Evolutionary conservation across 2,888 invertebrate species (phyloP).

Genomic region (Brachypalpus laphriformis): DNA sequence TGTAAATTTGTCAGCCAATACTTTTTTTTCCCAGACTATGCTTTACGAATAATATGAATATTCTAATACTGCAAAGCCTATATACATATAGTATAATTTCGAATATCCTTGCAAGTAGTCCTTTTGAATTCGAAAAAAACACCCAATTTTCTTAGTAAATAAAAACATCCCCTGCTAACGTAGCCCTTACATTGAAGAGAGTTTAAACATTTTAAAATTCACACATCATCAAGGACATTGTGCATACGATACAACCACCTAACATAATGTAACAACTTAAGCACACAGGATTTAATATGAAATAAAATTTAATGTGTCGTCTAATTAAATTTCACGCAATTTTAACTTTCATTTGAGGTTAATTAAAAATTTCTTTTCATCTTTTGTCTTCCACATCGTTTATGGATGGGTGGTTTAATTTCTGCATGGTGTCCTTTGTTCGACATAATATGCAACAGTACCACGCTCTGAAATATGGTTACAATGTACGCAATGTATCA

Average conservation of each 20-base stretch:
- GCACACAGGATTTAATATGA: conserved; percentile 47
- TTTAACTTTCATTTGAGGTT: conserved; percentile 53
- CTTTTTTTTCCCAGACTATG: neutral
- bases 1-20: conserved; percentile 20
- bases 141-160: neutral
- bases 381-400: conserved; percentile 11
- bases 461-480: neutral
- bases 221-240: conserved; percentile 1
- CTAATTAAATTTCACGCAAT: conserved; percentile 60
- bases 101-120: conserved; percentile 3
- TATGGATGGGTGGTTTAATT: conserved; percentile 13
- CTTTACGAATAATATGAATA: neutral
- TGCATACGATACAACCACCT: neutral
- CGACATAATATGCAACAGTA: conserved; percentile 6
- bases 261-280: conserved; percentile 1
- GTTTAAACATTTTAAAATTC: conserved; percentile 8
- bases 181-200: neutral
- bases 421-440: neutral
- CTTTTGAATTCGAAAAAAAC: neutral
- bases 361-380: conserved; percentile 58
- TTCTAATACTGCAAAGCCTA: neutral
- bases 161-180: neutral
- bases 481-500: conserved; percentile 1
- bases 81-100: neutral
- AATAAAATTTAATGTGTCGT: conserved; percentile 61